Percentiles rank a stretch among this genome's conserved stretches.
Evolutionary conservation across 1,140 invertebrate genomes (phyloP).

Genomic region (Brachionus plicatilis): DNA sequence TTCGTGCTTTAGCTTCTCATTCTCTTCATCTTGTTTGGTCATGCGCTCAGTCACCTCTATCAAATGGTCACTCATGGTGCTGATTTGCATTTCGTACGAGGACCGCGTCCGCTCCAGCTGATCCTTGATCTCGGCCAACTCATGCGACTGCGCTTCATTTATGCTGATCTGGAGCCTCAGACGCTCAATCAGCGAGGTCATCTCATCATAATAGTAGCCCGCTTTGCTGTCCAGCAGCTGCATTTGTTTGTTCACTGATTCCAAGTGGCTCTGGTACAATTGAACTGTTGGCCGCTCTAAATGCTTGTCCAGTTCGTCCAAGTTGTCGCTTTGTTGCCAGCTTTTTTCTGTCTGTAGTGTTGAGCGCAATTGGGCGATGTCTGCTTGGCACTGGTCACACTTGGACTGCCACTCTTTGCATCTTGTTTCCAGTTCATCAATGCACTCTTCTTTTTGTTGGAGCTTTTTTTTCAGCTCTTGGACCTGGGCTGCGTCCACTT

Average conservation of each 20-base stretch:
- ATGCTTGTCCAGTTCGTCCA: neutral
- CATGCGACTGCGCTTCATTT: neutral
- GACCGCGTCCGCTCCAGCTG: conserved; percentile 7
- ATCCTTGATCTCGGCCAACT: conserved; percentile 1
- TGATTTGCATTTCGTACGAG: conserved; percentile 32
- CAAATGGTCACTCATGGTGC: conserved; percentile 39
- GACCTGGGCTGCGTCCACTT: neutral
- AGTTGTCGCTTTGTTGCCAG: neutral
- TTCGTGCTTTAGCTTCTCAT: conserved; percentile 33
- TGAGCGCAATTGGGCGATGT: neutral
- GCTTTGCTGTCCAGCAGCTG: neutral
- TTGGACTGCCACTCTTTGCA: neutral
- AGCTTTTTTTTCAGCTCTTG: neutral
- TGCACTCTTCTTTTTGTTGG: neutral
- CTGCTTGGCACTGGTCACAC: neutral
- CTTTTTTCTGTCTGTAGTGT: neutral
- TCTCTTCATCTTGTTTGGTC: conserved; percentile 22
- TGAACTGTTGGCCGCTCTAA: neutral
- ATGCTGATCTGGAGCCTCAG: neutral
- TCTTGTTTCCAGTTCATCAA: neutral
- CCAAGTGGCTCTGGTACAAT: neutral
- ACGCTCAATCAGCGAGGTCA: neutral
- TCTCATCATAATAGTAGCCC: neutral
- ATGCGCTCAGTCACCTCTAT: conserved; percentile 33
- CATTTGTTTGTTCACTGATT: conserved; percentile 14